Percentiles rank a stretch among this genome's conserved stretches.
These are phyloP conservation scores for Teleiodes luculella DNA, from an alignment of 2,888 invertebrate genomes.

Conservation along the genomic window DNA sequence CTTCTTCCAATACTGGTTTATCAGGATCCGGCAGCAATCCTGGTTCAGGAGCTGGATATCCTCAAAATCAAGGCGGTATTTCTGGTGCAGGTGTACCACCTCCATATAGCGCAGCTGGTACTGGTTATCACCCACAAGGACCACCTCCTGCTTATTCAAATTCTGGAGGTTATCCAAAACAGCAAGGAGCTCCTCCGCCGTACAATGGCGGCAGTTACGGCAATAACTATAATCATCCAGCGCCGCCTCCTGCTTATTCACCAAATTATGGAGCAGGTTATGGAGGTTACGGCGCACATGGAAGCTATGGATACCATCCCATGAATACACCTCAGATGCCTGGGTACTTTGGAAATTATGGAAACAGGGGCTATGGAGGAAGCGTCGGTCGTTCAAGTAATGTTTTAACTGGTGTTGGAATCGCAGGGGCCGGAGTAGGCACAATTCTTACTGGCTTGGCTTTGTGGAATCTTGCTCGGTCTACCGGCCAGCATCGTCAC, in stretches of 20 bases:
- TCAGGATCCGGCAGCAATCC: conserved; percentile 44
- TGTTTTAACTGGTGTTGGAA: conserved; percentile 62
- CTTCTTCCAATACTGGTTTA: conserved; percentile 50
- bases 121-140: conserved; percentile 52
- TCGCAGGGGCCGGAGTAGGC: conserved; percentile 70
- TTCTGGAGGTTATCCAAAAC: conserved; percentile 9
- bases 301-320: conserved; percentile 27
- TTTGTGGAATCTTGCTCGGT: conserved; percentile 72
- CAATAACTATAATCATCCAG: conserved; percentile 8
- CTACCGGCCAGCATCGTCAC: conserved; percentile 61
- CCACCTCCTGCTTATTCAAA: conserved; percentile 57
- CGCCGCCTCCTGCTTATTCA: conserved; percentile 11
- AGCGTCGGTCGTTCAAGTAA: conserved; percentile 55
- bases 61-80: conserved; percentile 32
- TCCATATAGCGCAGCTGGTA: conserved; percentile 45
- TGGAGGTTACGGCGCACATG: conserved; percentile 38
- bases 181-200: conserved; percentile 1
- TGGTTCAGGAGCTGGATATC: conserved; percentile 32
- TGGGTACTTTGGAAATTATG: conserved; percentile 65
- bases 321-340: conserved; percentile 46
- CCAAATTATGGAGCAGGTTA: conserved; percentile 24
- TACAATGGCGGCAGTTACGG: conserved; percentile 8
- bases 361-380: conserved; percentile 48
- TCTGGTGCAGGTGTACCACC: conserved; percentile 44
- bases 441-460: conserved; percentile 71